These are phyloP conservation scores for Oppia nitens DNA, from an alignment of 1,140 invertebrate genomes.

Conservation along the genomic window DNA sequence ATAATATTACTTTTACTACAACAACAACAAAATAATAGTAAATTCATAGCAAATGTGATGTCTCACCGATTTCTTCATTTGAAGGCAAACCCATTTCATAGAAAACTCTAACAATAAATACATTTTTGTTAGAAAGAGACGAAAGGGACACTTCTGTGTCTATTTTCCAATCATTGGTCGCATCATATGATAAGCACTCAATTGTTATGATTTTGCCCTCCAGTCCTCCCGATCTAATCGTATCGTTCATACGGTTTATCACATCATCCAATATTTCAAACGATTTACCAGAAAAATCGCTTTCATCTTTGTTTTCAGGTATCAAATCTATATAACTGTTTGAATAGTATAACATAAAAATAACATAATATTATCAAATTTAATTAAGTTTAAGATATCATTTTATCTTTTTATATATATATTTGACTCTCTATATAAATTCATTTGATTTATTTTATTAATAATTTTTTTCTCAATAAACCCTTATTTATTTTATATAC, in stretches of 20 bases:
- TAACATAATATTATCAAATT: no score
- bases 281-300: not conserved
- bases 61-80: conserved; percentile 19
- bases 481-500: no score
- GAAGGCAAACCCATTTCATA: conserved; percentile 16
- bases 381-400: no score
- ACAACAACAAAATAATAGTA: no score
- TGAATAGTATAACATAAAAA: no score
- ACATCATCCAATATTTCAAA: conserved; percentile 15
- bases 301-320: conserved; percentile 7
- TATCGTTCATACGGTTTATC: conserved; percentile 2
- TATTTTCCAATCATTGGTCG: conserved; percentile 14
- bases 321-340: conserved; percentile 4
- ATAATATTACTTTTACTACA: no score
- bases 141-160: conserved; percentile 12
- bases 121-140: conserved; percentile 11
- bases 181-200: conserved; percentile 13
- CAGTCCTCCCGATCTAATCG: not conserved
- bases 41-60: no score
- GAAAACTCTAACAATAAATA: conserved; percentile 22
- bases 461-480: no score
- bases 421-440: no score
- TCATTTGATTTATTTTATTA: no score
- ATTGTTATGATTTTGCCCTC: conserved; percentile 14
- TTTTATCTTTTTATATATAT: no score